Evolutionary conservation across 1,140 invertebrate genomes (phyloP), one percentile per base, ranked within the genome.

Genomic region (Drosophila repleta): DNA sequence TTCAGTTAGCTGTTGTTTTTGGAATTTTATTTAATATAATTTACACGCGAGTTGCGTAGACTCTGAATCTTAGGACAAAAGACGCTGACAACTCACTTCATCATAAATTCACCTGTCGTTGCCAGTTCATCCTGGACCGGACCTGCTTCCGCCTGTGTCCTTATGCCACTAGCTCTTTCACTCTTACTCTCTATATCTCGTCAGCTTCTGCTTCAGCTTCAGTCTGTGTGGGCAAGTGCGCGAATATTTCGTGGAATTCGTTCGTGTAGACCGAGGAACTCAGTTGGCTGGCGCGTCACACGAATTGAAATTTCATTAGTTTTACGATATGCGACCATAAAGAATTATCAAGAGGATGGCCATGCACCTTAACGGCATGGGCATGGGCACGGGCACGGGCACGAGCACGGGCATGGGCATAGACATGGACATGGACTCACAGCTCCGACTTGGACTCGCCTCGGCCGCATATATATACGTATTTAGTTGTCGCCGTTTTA

Each of bases 21-120:
- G 10, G 10, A 49, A 37, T 52, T 58, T 24, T 60, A 29, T 64
- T 71, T 66, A 71, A 67, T 68, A 61, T 70, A 63, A 69, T 74
- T 74, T 74, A 64, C 72, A 69, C 72, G 52, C 57, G 58, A 51
- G 58, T 10, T 63, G 60, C 66, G 66, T 74, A 64, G 66, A 45
- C 39, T 46, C 8, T 6, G 29, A 29, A 8, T 8, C 6, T 29
- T 29, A 20, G 49, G 17, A 67, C 41, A 55, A 70, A 51, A 66
- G 48, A 52, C 67, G 82, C 74, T 82, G 82, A 87, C 71, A 79
- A 70, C 57, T 65, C 78, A 87, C 79, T 89, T 87, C 79, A 87
- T 87, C 79, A 89, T 87, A 87, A 87, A 87, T 87, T 87, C 83
- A 87, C 83, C 84, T 87, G 79, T 88, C 84, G 83, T 89, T 82